A percentile compares a stretch with the other conserved stretches of the same genome.
phyloP scores from a whole-genome alignment of 2,888 invertebrate species.

The Drosophila borborema region DNA sequence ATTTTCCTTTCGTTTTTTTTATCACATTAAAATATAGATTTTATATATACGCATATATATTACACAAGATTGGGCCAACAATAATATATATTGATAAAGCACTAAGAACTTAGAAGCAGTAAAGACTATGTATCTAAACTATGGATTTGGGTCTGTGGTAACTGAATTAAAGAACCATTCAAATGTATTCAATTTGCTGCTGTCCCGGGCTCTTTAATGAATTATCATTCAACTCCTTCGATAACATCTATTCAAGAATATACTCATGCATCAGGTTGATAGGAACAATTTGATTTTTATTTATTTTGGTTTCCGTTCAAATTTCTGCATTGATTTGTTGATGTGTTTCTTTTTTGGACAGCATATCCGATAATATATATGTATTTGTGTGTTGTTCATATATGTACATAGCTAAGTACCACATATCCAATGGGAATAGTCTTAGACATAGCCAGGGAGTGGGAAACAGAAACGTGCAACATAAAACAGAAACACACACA shows the following conservation, averaged over 20 bases:
- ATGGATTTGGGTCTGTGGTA: slow-evolving; percentile 30
- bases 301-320: slow-evolving; percentile 12
- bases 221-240: background rate
- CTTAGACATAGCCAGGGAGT: slow-evolving; percentile 17
- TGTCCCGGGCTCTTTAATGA: background rate
- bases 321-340: background rate
- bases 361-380: slow-evolving; percentile 1
- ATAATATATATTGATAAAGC: slow-evolving; percentile 45
- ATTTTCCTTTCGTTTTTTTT: slow-evolving; percentile 47
- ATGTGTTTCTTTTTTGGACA: background rate
- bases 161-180: background rate
- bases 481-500: slow-evolving; percentile 32
- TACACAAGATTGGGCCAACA: slow-evolving; percentile 66
- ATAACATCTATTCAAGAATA: background rate
- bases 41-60: slow-evolving; percentile 55
- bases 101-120: slow-evolving; percentile 50
- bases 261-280: slow-evolving; percentile 11
- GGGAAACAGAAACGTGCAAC: slow-evolving; percentile 31
- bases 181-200: background rate
- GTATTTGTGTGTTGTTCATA: slow-evolving; percentile 2
- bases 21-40: slow-evolving; percentile 77
- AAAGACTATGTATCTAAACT: slow-evolving; percentile 22
- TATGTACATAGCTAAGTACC: slow-evolving; percentile 26
- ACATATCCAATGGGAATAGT: slow-evolving; percentile 41
- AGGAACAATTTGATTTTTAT: slow-evolving; percentile 32